Base-by-base conservation (phyloP, 2,797 vertebrate species). In the Ispidina lecontei region DNA sequence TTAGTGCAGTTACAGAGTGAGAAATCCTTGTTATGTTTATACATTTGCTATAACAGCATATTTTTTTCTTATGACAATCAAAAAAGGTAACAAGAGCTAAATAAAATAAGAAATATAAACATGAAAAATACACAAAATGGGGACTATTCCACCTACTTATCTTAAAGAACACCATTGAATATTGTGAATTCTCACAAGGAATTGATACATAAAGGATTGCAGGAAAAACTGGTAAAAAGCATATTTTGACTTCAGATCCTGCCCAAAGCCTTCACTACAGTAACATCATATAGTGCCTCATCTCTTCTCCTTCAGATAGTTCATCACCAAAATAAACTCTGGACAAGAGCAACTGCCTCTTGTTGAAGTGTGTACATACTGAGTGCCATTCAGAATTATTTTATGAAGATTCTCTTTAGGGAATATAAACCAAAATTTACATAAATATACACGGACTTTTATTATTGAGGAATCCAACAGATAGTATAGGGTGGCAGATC, bases 101-200 rank as follows among this genome's bases (percentile, higher is more conserved):
- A 92, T 94, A 89, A 91, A 92, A 87, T 62, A 49, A 78, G 14
- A 91, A 86, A 67, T 58, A 54, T 71, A 79, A 87, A 31, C 10
- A 31, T 31, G 16, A 89, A 85, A 82, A 90, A 78, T 52, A 33
- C 26, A 35, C 65, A 49, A 79, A 44, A 70, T 1, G 5, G 23
- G 22, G 91, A 35, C 15, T 10, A 39, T 7, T 51, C 39, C 5
- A n/a, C 35, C 23, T 84, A 21, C 35, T 86, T 76, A 16, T 69
- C 69, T 77, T 59, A 44, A 77, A 28, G 35, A 72, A 35, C 4
- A 2, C 3, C 1, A 2, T 9, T 60, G 22, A 80, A 6, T 44
- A 31, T 31, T 75, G 7, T 65, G 29, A 62, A 67, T 79, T 88
- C 26, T 86, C 31, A n/a, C 28, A 47, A 71, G 33, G 18, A 86